phyloP scores from a whole-genome alignment of 1,140 invertebrate species.

The Sinella curviseta region DNA sequence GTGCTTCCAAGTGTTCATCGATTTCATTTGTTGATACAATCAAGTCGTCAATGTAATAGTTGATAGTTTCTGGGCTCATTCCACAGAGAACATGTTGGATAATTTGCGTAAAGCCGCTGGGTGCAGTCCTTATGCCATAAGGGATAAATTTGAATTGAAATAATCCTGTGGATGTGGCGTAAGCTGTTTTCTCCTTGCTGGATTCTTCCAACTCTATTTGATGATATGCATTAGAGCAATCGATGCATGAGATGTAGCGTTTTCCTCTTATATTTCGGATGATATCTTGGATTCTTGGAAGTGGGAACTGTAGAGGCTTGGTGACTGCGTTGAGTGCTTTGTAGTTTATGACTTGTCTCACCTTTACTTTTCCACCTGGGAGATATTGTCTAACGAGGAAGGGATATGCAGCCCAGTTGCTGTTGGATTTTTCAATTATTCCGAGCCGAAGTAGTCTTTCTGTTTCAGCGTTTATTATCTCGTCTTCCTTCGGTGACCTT shows the following conservation, averaged over 20 bases:
- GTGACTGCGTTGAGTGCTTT: background rate
- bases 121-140: background rate
- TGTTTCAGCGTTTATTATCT: background rate
- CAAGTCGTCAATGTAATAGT: background rate
- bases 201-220: background rate
- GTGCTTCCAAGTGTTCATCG: background rate
- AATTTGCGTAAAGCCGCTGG: background rate
- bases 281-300: background rate
- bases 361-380: background rate
- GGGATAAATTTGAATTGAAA: background rate
- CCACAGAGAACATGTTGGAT: background rate
- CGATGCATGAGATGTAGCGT: background rate
- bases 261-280: background rate
- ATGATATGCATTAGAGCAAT: background rate
- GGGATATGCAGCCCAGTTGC: background rate
- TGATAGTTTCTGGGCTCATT: background rate
- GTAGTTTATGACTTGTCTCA: background rate
- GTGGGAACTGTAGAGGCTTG: background rate
- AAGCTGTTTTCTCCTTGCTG: background rate
- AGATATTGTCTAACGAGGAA: background rate
- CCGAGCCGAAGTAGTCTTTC: background rate
- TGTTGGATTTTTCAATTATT: background rate
- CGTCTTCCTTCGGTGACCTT: background rate
- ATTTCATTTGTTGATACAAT: background rate
- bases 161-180: background rate